Evolutionary conservation across 2,888 invertebrate genomes (phyloP), one percentile per base, ranked within the genome.

Genomic region (Muschampia plurimacula): DNA sequence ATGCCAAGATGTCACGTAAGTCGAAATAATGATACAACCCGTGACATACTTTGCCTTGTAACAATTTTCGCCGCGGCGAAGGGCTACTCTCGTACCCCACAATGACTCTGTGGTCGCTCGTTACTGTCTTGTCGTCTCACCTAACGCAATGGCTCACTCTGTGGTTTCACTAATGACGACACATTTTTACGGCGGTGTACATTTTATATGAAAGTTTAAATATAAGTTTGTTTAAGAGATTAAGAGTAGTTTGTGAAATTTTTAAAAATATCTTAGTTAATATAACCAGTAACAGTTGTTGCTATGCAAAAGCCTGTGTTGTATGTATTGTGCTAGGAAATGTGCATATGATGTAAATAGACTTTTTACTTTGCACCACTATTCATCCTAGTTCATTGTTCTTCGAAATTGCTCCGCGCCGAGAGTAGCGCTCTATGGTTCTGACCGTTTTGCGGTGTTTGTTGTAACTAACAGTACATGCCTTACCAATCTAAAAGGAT

Each of bases 321-420:
- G 84, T 82, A 85, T 86, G 82, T 84, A 81, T 86, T 84, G 83
- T 84, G 80, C 82, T 82, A 84, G 84, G 81, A 88, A 89, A 88
- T 89, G 86, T 89, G 88, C 86, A 89, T 88, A 88, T 89, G 90
- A 90, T 89, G 89, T 89, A 90, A 91, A 90, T 89, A 90, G 83
- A 89, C 86, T 91, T 91, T 91, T 91, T 91, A 89, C 89, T 91
- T 90, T 86, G 86, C 88, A 85, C 86, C 83, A 85, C 87, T 84
- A 91, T 92, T 91, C 91, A 92, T 88, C 85, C 86, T 84, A 83
- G 88, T 86, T 89, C 89, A 92, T 93, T 92, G 91, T 92, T 92
- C 89, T 91, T 89, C 84, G 88, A 90, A 92, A 93, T 92, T 92
- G 91, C 91, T 90, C 89, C 87, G 85, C 86, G 88, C 84, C 82